phyloP scores from a whole-genome alignment of 1,140 invertebrate species.

The Ruditapes philippinarum region DNA sequence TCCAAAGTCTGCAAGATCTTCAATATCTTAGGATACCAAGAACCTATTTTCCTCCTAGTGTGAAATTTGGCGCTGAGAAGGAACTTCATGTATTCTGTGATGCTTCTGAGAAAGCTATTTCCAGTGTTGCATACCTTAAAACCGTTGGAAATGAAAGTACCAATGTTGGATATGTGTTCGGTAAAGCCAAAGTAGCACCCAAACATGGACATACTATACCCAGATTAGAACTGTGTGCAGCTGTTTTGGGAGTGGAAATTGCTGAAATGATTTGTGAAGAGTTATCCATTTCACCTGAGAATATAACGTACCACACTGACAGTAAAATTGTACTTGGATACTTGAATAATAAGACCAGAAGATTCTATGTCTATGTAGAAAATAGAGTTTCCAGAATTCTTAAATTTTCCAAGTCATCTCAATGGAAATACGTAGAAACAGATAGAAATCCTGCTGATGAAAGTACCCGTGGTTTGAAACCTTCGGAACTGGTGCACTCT shows the following conservation, averaged over 20 bases:
- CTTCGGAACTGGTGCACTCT: neutral
- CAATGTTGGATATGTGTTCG: slow-evolving; percentile 5
- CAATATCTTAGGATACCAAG: slow-evolving; percentile 38
- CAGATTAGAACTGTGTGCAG: slow-evolving; percentile 63
- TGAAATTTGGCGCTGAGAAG: slow-evolving; percentile 83
- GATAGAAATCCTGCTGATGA: slow-evolving; percentile 27
- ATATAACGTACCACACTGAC: slow-evolving; percentile 45
- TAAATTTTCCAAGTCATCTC: slow-evolving; percentile 5
- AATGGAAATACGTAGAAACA: slow-evolving; percentile 36
- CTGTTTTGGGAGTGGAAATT: slow-evolving; percentile 51
- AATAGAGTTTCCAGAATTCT: slow-evolving; percentile 66
- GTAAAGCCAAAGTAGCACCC: slow-evolving; percentile 52
- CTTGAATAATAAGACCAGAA: slow-evolving; percentile 54
- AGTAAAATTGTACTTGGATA: slow-evolving; percentile 65
- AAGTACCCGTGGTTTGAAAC: neutral
- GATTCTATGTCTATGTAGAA: slow-evolving; percentile 66
- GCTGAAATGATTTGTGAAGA: slow-evolving; percentile 36
- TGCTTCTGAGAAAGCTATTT: slow-evolving; percentile 37
- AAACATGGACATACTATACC: slow-evolving; percentile 56
- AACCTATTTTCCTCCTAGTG: slow-evolving; percentile 48
- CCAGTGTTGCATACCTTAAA: neutral
- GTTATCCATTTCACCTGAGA: slow-evolving; percentile 13
- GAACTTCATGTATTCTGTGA: neutral
- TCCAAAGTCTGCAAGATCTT: slow-evolving; percentile 10
- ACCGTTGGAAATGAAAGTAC: neutral